Evolutionary conservation across 2,797 vertebrate species (phyloP), one percentile per base, ranked within the genome.

Genomic region (Rhincodon typus): DNA sequence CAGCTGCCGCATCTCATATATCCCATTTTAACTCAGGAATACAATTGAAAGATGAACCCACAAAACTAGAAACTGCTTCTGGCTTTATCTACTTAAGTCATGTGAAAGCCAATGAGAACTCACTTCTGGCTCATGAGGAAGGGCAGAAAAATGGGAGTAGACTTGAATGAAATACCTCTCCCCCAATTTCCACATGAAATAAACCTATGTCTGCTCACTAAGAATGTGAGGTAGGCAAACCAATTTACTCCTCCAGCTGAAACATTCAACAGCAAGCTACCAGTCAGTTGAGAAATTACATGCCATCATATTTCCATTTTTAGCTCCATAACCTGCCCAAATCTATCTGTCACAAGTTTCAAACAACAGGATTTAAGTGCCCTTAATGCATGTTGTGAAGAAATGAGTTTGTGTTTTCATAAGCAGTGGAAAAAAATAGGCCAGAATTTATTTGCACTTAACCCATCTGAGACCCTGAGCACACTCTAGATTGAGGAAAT

Each of bases 401-500:
- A n/a, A 62, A 91, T 91, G 57, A 21, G 30, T 62, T 69, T 69
- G 57, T 69, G 57, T 62, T 93, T 69, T 69, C 90, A 93, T 69
- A 93, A 69, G n/a, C n/a, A 93, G 62, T 42, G 90, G 25, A 3
- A 69, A 6, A 57, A 8, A 67, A 8, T 93, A 93, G 90, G 25
- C 66, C 67, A 69, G 66, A 62, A 93, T 42, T 93, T 93, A 93
- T n/a, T 93, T 93, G 62, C 90, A 69, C 90, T 91, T 91, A 93
- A 93, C 21, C 62, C 90, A 67, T 23, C 62, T 93, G 90, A 93
- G 90, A 69, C n/a, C 7, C 21, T 69, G 21, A 69, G 21, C 90
- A 93, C 90, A 42, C 90, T 27, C 62, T 7, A 69, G 57, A 62
- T n/a, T 90, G 87, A 90, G 17, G 53, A 12, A 88, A 88, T 87